Evolutionary conservation across 1,140 invertebrate genomes (phyloP), one percentile per base, ranked within the genome.

Genomic region (Drosophila fuyamai): DNA sequence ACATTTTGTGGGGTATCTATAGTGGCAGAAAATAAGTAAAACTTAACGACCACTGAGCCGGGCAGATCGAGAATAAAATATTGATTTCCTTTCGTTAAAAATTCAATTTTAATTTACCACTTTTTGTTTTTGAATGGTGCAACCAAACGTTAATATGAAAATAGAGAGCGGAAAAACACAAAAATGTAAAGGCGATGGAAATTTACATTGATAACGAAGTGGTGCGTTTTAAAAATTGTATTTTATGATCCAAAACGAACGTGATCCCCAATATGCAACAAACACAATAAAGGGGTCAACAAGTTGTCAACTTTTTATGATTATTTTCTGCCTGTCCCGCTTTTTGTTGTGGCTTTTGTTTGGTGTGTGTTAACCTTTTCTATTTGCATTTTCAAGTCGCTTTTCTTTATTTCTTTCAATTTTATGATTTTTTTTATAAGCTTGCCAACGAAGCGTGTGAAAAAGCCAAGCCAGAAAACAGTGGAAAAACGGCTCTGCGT

Each of bases 241-340:
- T 53, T 67, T 73, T 67, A 73, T 32, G 46, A 66, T 41, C 47
- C 32, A 61, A 79, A 79, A 36, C 56, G 61, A 60, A 63, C 60
- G 67, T 79, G 76, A 60, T 73, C 58, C 35, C 10, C 55, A 74
- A 79, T 61, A 61, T 53, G 57, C 46, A 44, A 43, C 59, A 43
- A 35, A 51, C 48, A 18, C 16, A 43, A 61, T 41, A 55, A 79
- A 70, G 46, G 77, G 77, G 70, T 70, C 78, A 70, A 75, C 58
- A 79, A 74, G 71, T 74, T 74, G 71, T 74, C 71, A 74, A 74
- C 71, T 44, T 70, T 71, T 73, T 71, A 59, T 73, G 53, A 57
- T 50, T 73, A 43, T 58, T 60, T 43, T 71, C 10, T 36, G 54
- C 16, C 46, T 54, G 53, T 66, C 57, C 23, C 23, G 23, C 12